Base-by-base conservation (phyloP, 2,888 invertebrate species). In the Pilophorus perplexus region DNA sequence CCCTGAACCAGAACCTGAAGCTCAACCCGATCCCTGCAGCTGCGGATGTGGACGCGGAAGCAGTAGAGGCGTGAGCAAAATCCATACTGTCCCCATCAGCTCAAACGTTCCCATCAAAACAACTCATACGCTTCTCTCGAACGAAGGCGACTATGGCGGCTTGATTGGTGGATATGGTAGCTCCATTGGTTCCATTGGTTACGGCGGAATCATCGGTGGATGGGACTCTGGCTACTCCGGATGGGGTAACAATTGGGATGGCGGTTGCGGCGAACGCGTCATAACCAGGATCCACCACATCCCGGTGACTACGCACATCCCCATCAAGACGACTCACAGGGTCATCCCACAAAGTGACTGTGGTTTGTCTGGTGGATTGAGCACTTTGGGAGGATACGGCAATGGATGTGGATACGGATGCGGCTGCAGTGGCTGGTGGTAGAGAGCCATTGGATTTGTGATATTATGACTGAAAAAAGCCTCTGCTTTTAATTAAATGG, bases 301-400 rank as follows among this genome's bases (percentile, higher is more conserved):
- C 33, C 54, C 54, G 12, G 22, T 23, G 16, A 23, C 54, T 2
- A 28, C 54, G 6, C 28, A 33, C 54, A 22, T 54, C 22, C 54
- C 54, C n/a, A 54, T 54, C 33, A 22, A 28, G 25, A 54, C 54
- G 16, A 20, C 28, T 20, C 54, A 54, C 54, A 16, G 22, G 16
- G 2, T 54, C 54, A 23, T 48, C 48, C 42, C 42, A n/a, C 14
- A 20, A 16, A 18, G 18, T n/a, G 23, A 48, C 48, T 20, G 48
- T n/a, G 48, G 48, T n/a, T 46, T 5, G n/a, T 27, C 28, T n/a
- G 14, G 20, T 4, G 18, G 54, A 14, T n/a, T n/a, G n/a, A 33
- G 54, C 12, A 14, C 38, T 1, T 46, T 12, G 22, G 59, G 59
- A 12, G 40, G 20, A 4, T 55, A 25, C 38, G 55, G 55, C 18